These are phyloP conservation scores for Theristicus caerulescens DNA, from an alignment of 2,113 vertebrate species.

Conservation along the genomic window DNA sequence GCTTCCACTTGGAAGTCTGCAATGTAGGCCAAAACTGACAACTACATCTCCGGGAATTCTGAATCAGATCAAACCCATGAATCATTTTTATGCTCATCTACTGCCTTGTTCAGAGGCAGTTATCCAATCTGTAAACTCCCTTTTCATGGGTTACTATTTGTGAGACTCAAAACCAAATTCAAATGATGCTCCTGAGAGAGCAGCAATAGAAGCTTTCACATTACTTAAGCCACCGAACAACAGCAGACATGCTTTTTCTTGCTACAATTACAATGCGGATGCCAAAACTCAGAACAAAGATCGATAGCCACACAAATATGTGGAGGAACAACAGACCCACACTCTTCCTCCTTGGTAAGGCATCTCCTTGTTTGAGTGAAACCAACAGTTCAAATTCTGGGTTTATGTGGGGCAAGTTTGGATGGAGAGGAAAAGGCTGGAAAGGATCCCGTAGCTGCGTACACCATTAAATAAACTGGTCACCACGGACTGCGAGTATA, in stretches of 20 bases:
- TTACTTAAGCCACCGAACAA: neutral
- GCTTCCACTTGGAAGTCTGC: neutral
- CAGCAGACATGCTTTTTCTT: neutral
- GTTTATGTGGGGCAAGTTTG: neutral
- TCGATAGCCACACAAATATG: rapidly evolving
- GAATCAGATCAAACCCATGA: neutral
- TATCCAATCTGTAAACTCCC: neutral
- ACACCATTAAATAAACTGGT: neutral
- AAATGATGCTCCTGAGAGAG: neutral
- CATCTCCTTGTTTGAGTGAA: neutral
- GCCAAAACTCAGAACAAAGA: neutral
- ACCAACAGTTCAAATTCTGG: neutral
- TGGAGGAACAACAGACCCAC: neutral
- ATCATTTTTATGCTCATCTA: neutral
- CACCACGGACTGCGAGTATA: neutral
- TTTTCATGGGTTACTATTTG: neutral
- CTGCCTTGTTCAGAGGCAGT: neutral
- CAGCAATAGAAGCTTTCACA: neutral
- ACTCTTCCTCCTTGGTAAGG: neutral
- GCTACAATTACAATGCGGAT: neutral
- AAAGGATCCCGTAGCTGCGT: neutral
- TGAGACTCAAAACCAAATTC: neutral
- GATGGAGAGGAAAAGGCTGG: neutral
- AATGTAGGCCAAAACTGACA: neutral
- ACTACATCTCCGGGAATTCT: neutral